These are phyloP conservation scores for Jacana jacana DNA, from an alignment of 2,113 vertebrate genomes.

Conservation along the genomic window DNA sequence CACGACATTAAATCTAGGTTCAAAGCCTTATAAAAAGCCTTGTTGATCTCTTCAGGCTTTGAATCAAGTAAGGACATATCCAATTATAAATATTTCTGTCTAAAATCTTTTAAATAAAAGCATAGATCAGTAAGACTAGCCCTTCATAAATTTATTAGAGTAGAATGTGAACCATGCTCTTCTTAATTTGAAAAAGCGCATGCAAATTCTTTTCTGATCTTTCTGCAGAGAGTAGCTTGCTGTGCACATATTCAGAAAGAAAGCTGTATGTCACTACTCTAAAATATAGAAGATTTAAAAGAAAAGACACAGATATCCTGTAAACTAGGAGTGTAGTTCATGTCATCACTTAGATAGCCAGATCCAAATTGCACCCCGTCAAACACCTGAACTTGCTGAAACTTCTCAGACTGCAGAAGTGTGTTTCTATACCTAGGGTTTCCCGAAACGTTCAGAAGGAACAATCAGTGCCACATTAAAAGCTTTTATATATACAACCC, in stretches of 20 bases:
- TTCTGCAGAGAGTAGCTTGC: background rate
- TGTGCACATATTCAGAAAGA: background rate
- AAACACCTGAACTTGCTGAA: background rate
- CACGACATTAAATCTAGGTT: background rate
- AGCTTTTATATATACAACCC: background rate
- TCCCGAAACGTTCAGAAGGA: background rate
- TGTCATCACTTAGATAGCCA: background rate
- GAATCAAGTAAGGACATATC: background rate
- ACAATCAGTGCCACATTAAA: background rate
- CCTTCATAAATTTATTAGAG: background rate
- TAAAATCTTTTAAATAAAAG: background rate
- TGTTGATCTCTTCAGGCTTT: background rate
- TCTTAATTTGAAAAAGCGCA: background rate
- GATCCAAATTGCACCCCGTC: background rate
- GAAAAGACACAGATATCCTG: background rate
- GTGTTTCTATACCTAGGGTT: fast-evolving
- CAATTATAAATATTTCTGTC: background rate
- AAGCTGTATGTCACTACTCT: background rate
- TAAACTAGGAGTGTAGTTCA: background rate
- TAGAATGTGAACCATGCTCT: background rate
- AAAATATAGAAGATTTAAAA: background rate
- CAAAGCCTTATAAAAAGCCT: background rate
- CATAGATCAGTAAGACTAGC: background rate
- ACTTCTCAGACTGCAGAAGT: background rate
- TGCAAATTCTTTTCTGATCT: background rate